phyloP scores from a whole-genome alignment of 2,113 vertebrate genomes.

The Pipa parva region DNA sequence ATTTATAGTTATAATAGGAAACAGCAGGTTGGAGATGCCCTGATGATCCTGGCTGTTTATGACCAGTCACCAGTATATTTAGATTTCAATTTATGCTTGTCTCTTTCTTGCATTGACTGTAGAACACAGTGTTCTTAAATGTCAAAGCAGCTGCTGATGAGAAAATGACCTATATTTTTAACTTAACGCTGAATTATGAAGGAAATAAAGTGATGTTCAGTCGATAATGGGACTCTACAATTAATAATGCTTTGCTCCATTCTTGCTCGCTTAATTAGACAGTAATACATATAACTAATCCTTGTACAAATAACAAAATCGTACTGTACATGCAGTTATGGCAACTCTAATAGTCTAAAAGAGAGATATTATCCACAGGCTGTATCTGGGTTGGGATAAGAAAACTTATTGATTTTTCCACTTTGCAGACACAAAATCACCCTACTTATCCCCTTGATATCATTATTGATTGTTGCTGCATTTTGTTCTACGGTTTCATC shows the following conservation, averaged over 20 bases:
- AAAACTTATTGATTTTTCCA: slow-evolving; percentile 27
- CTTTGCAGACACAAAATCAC: slow-evolving; percentile 17
- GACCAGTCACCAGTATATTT: too few relatives aligned
- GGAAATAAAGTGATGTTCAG: neutral
- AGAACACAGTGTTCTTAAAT: slow-evolving; percentile 8
- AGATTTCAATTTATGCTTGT: too few relatives aligned
- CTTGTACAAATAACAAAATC: slow-evolving; percentile 22
- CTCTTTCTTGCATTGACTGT: neutral
- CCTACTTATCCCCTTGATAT: neutral
- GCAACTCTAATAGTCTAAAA: slow-evolving; percentile 7
- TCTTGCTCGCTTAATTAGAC: slow-evolving; percentile 8
- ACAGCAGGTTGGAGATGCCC: too few relatives aligned
- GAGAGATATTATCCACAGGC: slow-evolving; percentile 16
- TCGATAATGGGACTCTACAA: neutral
- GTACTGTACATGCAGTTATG: slow-evolving; percentile 1
- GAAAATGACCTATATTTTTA: neutral
- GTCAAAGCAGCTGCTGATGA: neutral
- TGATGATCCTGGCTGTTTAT: too few relatives aligned
- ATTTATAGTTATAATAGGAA: too few relatives aligned
- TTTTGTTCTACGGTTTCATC: neutral
- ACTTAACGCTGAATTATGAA: slow-evolving; percentile 1
- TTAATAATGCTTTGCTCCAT: slow-evolving; percentile 9
- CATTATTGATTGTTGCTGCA: slow-evolving; percentile 14
- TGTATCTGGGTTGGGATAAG: slow-evolving; percentile 16
- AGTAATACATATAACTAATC: slow-evolving; percentile 20